Conservation (phyloP, 2,888 invertebrate species). For the Drosophila prostipennis region DNA sequence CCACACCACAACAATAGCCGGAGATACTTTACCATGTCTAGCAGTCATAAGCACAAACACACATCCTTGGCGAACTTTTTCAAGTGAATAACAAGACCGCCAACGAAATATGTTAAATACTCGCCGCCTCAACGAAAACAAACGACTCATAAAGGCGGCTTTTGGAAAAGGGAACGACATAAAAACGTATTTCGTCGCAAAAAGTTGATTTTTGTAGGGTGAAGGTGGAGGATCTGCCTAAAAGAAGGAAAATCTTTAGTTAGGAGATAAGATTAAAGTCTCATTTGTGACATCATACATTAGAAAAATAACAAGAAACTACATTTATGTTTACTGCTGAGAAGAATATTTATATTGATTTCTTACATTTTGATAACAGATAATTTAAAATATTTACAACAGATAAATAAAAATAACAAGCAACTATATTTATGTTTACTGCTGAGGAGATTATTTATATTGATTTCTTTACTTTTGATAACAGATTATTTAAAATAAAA, state of each 20-base stretch:
- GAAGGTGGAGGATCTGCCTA: not conserved
- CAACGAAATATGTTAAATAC: slow-evolving; percentile 54
- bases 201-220: slow-evolving; percentile 22
- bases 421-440: no score
- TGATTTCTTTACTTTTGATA: no score
- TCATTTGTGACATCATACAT: not conserved
- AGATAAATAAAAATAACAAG: no score
- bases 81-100: slow-evolving; percentile 19
- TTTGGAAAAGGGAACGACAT: slow-evolving; percentile 21
- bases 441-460: no score
- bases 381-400: no score
- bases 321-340: no score
- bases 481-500: no score
- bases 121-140: slow-evolving; percentile 31
- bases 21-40: slow-evolving; percentile 25
- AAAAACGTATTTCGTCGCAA: slow-evolving; percentile 57
- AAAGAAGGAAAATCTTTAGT: not conserved
- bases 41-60: slow-evolving; percentile 31
- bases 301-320: not conserved
- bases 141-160: slow-evolving; percentile 36
- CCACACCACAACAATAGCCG: slow-evolving; percentile 13
- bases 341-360: no score
- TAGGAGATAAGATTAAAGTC: not conserved
- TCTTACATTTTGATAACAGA: no score
- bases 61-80: slow-evolving; percentile 38